Conservation (phyloP, 2,888 invertebrate genomes). For the Taenaris catops region DNA sequence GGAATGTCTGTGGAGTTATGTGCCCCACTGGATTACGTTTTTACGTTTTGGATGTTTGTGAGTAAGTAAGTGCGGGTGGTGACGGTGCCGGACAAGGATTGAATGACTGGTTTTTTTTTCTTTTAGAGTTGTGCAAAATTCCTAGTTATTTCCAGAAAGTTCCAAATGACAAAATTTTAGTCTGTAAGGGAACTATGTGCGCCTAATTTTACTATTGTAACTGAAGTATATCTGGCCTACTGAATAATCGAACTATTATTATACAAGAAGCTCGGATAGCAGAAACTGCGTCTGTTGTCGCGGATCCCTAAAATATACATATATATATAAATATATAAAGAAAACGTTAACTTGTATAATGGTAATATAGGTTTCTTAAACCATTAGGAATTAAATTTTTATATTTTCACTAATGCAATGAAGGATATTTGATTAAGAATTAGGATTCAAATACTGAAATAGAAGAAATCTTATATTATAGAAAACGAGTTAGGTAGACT, state of each 20-base stretch:
- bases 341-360: constrained; percentile 71
- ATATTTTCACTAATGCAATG: constrained; percentile 75
- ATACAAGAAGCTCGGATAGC: constrained; percentile 30
- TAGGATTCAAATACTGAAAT: constrained; percentile 48
- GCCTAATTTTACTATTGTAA: constrained; percentile 66
- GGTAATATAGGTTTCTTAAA: constrained; percentile 75
- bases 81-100: constrained; percentile 28
- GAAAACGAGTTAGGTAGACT: constrained; percentile 57
- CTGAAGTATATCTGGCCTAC: constrained; percentile 63
- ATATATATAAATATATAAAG: constrained; percentile 57
- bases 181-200: constrained; percentile 46
- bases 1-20: constrained; percentile 23
- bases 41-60: constrained; percentile 32
- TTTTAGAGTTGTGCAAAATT: constrained; percentile 37
- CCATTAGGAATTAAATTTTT: constrained; percentile 71
- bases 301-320: constrained; percentile 38
- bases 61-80: constrained; percentile 36
- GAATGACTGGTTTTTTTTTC: constrained; percentile 18
- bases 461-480: constrained; percentile 56
- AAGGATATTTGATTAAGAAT: constrained; percentile 65
- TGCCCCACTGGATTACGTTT: constrained; percentile 24
- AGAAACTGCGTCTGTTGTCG: constrained; percentile 29
- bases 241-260: constrained; percentile 60
- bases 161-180: constrained; percentile 41
- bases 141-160: constrained; percentile 41